These are phyloP conservation scores for Camelus bactrianus DNA, from an alignment of 2,113 vertebrate genomes.

Conservation along the genomic window DNA sequence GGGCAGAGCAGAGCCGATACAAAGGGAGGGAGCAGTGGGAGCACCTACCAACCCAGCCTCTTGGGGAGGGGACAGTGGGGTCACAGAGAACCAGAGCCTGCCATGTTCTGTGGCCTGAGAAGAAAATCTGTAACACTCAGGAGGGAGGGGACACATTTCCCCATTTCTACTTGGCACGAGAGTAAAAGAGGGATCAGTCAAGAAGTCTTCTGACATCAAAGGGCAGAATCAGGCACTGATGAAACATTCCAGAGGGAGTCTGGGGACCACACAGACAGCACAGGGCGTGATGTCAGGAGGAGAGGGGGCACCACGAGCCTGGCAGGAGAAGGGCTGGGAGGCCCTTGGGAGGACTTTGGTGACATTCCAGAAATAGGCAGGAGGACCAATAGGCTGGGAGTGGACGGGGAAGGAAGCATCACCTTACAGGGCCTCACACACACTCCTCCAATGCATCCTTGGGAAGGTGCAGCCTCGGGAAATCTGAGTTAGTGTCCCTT, in stretches of 20 bases:
- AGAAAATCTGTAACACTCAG: not conserved
- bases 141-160: not conserved
- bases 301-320: not conserved
- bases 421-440: not conserved
- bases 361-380: not conserved
- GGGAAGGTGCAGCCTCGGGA: not conserved
- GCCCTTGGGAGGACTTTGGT: not conserved
- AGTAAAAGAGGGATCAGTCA: not conserved
- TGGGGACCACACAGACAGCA: not conserved
- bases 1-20: not conserved
- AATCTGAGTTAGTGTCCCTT: not conserved
- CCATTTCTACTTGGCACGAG: not conserved
- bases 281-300: not conserved
- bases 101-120: not conserved
- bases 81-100: rapidly evolving
- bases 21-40: rapidly evolving
- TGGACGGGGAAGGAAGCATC: not conserved
- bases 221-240: not conserved
- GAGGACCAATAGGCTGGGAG: not conserved
- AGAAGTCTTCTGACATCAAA: not conserved
- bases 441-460: not conserved
- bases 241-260: not conserved
- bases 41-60: not conserved
- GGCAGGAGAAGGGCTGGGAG: not conserved
- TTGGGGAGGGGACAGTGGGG: not conserved